Conservation (phyloP, 2,797 vertebrate species). For the Scomberomorus guttatus region DNA sequence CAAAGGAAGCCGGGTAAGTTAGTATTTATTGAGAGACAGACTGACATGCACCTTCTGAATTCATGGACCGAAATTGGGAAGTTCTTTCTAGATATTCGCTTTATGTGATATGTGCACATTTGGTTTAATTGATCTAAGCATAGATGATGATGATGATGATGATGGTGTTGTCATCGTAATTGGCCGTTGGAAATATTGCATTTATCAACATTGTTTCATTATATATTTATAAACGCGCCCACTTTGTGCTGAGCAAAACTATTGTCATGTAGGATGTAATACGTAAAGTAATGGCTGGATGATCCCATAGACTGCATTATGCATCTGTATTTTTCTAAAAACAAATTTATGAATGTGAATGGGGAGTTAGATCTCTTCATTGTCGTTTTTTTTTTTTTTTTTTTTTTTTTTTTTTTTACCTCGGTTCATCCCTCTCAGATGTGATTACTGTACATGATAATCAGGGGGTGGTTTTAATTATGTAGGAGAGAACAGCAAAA, state of each 20-base stretch:
- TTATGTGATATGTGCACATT: conserved; percentile 10
- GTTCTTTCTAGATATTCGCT: conserved; percentile 43
- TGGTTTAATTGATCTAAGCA: conserved; percentile 21
- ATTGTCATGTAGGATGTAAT: conserved; percentile 35
- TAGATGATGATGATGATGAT: not conserved
- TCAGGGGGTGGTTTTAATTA: conserved; percentile 44
- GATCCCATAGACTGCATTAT: conserved; percentile 4
- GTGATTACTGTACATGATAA: conserved; percentile 24
- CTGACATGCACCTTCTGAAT: conserved; percentile 49
- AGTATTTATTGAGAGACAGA: conserved; percentile 18
- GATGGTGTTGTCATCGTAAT: conserved; percentile 11
- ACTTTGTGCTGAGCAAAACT: conserved; percentile 52
- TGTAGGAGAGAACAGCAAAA: conserved; percentile 15
- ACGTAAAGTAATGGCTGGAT: conserved; percentile 36
- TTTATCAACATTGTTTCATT: not conserved
- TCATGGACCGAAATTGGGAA: conserved; percentile 53
- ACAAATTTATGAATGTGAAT: not conserved
- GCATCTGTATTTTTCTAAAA: not conserved
- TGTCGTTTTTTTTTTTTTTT: not conserved
- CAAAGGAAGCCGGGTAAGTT: conserved; percentile 72
- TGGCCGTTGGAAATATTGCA: conserved; percentile 26
- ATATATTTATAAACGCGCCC: conserved; percentile 2
- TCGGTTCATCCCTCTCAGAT: no score
- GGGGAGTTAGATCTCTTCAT: conserved; percentile 6
- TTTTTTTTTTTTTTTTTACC: not conserved